phyloP scores from a whole-genome alignment of 23 tunicate species.

The Pegea sp. region DNA sequence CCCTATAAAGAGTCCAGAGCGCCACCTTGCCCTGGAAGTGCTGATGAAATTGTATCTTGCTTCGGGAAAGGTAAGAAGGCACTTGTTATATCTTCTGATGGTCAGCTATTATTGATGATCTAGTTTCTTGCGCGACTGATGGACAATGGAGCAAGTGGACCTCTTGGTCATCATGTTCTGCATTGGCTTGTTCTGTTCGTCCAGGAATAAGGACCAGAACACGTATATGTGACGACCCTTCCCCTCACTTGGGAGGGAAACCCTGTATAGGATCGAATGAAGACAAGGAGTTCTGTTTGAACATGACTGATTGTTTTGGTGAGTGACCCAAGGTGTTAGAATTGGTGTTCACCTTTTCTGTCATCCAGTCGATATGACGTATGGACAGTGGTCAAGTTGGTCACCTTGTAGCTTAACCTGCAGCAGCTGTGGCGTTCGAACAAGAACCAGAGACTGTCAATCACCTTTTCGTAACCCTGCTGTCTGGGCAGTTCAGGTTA shows the following conservation, averaged over 20 bases:
- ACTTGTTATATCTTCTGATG: background rate
- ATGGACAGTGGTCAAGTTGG: conserved; percentile 23
- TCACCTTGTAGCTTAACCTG: conserved; percentile 16
- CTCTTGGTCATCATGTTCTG: conserved; percentile 14
- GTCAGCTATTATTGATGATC: background rate
- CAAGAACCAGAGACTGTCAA: conserved; percentile 5
- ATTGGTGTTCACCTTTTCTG: too few species aligned
- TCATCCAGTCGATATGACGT: conserved; percentile 6
- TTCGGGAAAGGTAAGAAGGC: conserved; percentile 4
- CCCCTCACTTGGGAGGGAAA: conserved; percentile 12
- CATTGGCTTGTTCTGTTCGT: conserved; percentile 2
- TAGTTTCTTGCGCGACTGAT: conserved; percentile 11
- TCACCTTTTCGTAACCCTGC: conserved; percentile 9
- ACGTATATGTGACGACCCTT: conserved; percentile 16
- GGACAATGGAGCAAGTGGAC: conserved; percentile 29
- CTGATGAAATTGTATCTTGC: conserved; percentile 3
- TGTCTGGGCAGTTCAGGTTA: conserved; percentile 8
- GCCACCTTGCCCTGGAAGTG: conserved; percentile 5
- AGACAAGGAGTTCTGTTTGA: conserved; percentile 5
- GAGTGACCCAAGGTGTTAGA: too few species aligned
- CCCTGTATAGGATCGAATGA: conserved; percentile 13
- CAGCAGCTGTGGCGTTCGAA: conserved; percentile 11
- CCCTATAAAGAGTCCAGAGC: background rate
- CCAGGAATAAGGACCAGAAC: conserved; percentile 6
- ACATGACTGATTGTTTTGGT: conserved; percentile 26